phyloP scores from a whole-genome alignment of 2,888 invertebrate species.

The Achlya flavicornis region DNA sequence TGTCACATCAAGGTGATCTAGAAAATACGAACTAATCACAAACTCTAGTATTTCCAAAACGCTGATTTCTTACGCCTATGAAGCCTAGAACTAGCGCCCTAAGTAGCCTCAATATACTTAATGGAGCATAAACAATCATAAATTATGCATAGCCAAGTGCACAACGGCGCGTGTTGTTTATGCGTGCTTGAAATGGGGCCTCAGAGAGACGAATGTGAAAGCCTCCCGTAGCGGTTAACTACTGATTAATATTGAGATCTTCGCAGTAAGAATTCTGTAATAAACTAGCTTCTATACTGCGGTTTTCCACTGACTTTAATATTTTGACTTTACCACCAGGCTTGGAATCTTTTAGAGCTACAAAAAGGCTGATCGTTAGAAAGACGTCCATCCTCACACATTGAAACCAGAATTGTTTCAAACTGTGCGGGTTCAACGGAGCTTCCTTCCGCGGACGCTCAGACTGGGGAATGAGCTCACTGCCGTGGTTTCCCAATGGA shows the following conservation, averaged over 20 bases:
- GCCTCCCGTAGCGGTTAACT: conserved; percentile 2
- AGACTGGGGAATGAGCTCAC: no score
- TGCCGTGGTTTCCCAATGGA: no score
- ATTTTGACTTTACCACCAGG: no score
- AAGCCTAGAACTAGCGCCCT: conserved; percentile 28
- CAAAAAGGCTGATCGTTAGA: no score
- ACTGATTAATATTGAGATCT: conserved; percentile 9
- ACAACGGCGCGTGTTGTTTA: conserved; percentile 13
- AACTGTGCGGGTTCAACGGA: no score
- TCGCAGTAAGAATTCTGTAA: background rate
- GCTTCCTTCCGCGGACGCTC: no score
- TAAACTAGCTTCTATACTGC: background rate
- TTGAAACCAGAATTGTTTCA: no score
- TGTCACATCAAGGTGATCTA: no score
- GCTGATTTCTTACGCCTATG: background rate
- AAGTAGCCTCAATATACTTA: conserved; percentile 31
- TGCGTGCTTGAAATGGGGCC: conserved; percentile 17
- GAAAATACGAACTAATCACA: no score
- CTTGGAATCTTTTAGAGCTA: no score
- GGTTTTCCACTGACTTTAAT: background rate
- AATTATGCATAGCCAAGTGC: conserved; percentile 33
- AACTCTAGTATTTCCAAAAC: no score
- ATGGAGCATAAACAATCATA: conserved; percentile 46
- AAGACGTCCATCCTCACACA: no score
- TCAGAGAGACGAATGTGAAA: conserved; percentile 19